phyloP scores from a whole-genome alignment of 1,140 invertebrate species.

The Plodia interpunctella region DNA sequence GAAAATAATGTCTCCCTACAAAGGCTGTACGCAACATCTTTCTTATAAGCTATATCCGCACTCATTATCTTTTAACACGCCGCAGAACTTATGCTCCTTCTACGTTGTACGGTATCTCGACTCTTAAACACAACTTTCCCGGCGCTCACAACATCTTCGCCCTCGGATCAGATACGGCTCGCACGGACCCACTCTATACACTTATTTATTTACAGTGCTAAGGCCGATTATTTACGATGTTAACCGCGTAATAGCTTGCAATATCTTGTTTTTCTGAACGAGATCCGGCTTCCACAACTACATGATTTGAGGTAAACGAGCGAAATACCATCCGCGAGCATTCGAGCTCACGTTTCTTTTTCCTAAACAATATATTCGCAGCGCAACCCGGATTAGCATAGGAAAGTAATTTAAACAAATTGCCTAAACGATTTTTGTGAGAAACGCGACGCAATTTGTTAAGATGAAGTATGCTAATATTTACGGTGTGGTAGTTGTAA shows the following conservation, averaged over 20 bases:
- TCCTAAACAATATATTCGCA: constrained; percentile 57
- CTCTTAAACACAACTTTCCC: constrained; percentile 61
- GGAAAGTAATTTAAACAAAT: constrained; percentile 72
- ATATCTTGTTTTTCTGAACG: constrained; percentile 58
- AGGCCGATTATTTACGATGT: constrained; percentile 71
- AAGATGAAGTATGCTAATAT: constrained; percentile 42
- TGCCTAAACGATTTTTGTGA: constrained; percentile 65
- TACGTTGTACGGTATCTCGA: constrained; percentile 57
- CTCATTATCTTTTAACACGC: constrained; percentile 67
- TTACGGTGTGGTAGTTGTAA: constrained; percentile 24
- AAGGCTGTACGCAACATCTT: constrained; percentile 51
- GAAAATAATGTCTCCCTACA: constrained; percentile 49
- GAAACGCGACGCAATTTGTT: constrained; percentile 50
- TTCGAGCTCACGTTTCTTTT: constrained; percentile 39
- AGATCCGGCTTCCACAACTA: constrained; percentile 49
- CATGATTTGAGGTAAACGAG: constrained; percentile 46
- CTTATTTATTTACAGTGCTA: constrained; percentile 69
- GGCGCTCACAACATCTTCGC: constrained; percentile 46
- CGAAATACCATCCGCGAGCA: constrained; percentile 36
- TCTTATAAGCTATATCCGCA: constrained; percentile 52
- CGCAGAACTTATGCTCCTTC: constrained; percentile 56
- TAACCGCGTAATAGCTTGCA: constrained; percentile 57
- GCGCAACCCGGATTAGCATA: constrained; percentile 62
- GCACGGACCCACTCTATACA: constrained; percentile 55
- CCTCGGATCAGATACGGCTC: constrained; percentile 60